These are phyloP conservation scores for Tuberolachnus salignus DNA, from an alignment of 2,888 invertebrate species.

Conservation along the genomic window DNA sequence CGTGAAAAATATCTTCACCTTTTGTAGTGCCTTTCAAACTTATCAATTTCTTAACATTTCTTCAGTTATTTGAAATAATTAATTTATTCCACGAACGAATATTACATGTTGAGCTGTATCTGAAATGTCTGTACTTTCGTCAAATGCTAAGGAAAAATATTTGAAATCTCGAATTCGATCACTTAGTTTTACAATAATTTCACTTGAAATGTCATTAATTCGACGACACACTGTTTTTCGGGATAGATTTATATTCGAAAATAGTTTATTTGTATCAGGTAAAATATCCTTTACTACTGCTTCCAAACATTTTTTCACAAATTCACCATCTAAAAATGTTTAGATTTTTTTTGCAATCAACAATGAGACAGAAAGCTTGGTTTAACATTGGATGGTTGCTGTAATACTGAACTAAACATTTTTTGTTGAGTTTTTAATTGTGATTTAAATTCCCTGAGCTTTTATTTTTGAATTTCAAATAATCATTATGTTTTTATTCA, in stretches of 20 bases:
- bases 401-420: slow-evolving; percentile 28
- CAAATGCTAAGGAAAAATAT: no score
- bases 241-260: no score
- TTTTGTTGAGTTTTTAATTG: no score
- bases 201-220: no score
- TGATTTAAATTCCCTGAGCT: slow-evolving; percentile 18
- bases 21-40: no score
- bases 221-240: no score
- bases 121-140: no score
- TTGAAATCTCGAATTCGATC: no score
- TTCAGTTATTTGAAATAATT: slow-evolving; percentile 34
- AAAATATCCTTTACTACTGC: slow-evolving; percentile 30
- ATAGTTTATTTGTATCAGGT: no score
- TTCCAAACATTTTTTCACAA: slow-evolving; percentile 40
- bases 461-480: slow-evolving; percentile 24
- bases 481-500: slow-evolving; percentile 58
- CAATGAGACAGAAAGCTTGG: slow-evolving; percentile 27
- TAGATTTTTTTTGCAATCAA: slow-evolving; percentile 40
- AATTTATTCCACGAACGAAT: slow-evolving; percentile 35
- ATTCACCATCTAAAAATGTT: slow-evolving; percentile 26
- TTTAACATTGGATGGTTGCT: slow-evolving; percentile 29
- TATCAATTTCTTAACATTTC: slow-evolving; percentile 33
- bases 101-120: no score
- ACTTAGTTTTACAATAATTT: no score
- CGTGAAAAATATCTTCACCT: no score